A percentile compares a stretch with the other conserved stretches of the same genome.
Evolutionary conservation across 2,113 vertebrate genomes (phyloP).

Genomic region (Mola mola): DNA sequence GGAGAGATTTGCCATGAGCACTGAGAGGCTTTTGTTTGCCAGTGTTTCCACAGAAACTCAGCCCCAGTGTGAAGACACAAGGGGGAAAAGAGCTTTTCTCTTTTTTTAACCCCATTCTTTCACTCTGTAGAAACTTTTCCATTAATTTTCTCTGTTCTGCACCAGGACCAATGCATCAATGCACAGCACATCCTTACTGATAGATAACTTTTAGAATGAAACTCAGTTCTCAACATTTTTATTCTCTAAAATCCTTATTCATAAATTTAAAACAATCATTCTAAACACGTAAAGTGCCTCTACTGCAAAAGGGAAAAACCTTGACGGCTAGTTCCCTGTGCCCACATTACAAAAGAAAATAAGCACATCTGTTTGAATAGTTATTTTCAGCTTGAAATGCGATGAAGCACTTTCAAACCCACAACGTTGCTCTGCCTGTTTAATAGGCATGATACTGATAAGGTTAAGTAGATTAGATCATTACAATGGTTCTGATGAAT

Average conservation of each 20-base stretch:
- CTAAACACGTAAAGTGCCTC: neutral
- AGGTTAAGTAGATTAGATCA: constrained; percentile 76
- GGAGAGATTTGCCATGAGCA: constrained; percentile 64
- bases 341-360: constrained; percentile 21
- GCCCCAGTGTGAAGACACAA: constrained; percentile 61
- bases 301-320: constrained; percentile 6
- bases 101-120: constrained; percentile 45
- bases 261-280: constrained; percentile 20
- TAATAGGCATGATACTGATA: constrained; percentile 53
- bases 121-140: constrained; percentile 41
- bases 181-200: constrained; percentile 35
- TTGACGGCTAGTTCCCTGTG: constrained; percentile 13
- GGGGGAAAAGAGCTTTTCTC: constrained; percentile 67
- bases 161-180: constrained; percentile 13
- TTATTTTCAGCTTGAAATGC: constrained; percentile 40
- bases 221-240: neutral
- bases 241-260: neutral
- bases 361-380: constrained; percentile 39
- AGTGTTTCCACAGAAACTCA: constrained; percentile 80
- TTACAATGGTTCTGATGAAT: constrained; percentile 75
- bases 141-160: constrained; percentile 28
- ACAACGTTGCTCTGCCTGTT: constrained; percentile 49
- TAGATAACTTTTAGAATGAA: constrained; percentile 19
- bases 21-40: constrained; percentile 82
- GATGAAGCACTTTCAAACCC: constrained; percentile 34